These are phyloP conservation scores for Gobius niger DNA, from an alignment of 2,113 vertebrate species.

Conservation along the genomic window DNA sequence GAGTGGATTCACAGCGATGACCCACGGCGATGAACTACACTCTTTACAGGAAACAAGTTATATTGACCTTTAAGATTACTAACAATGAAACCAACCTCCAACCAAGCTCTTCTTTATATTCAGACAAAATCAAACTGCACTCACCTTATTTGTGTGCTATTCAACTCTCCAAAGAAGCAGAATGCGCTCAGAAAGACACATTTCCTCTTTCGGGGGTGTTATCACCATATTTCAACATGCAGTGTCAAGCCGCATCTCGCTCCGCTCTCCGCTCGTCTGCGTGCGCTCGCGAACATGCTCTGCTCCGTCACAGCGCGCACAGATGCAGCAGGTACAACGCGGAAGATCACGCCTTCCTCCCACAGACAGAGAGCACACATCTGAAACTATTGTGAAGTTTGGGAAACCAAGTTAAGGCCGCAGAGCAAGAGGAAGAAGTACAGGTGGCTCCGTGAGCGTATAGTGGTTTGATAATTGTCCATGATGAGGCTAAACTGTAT, in stretches of 20 bases:
- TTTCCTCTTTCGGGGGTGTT: slow-evolving; percentile 55
- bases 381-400: neutral
- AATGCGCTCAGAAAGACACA: slow-evolving; percentile 9
- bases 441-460: too few species aligned
- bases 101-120: neutral
- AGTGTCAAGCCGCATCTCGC: slow-evolving; percentile 21
- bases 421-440: slow-evolving; percentile 16
- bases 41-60: slow-evolving; percentile 1
- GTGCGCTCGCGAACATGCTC: neutral
- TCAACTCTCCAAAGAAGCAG: slow-evolving; percentile 2
- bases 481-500: too few species aligned
- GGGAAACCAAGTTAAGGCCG: neutral
- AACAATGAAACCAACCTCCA: neutral
- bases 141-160: slow-evolving; percentile 20
- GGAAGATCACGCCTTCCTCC: slow-evolving; percentile 54
- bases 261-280: neutral
- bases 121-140: neutral
- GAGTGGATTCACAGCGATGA: slow-evolving; percentile 1
- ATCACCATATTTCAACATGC: slow-evolving; percentile 28
- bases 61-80: neutral
- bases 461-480: too few species aligned
- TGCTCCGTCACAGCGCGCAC: neutral
- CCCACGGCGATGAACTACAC: neutral
- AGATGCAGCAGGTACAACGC: slow-evolving; percentile 28
- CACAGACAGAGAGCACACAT: neutral